Conservation (phyloP, 2,797 vertebrate genomes). For the Microchirus variegatus region DNA sequence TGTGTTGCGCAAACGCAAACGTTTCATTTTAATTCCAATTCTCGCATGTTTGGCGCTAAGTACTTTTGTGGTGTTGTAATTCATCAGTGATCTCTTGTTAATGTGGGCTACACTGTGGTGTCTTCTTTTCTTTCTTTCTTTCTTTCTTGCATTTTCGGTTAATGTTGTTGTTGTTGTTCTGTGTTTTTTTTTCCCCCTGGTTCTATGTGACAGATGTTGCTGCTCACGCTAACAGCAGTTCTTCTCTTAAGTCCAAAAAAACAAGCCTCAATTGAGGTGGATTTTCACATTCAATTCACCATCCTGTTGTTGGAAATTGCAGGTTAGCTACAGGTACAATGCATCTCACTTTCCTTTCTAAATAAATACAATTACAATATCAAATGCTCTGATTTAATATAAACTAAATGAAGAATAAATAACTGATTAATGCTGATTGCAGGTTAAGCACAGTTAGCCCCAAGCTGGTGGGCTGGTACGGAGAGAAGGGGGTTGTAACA, state of each 20-base stretch:
- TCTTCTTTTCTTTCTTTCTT: not conserved
- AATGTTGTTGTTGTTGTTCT: constrained; percentile 49
- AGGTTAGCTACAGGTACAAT: no score
- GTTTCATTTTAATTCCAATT: not conserved
- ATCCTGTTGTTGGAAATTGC: not conserved
- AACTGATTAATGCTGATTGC: not conserved
- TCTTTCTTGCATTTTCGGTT: constrained; percentile 36
- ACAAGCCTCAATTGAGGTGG: not conserved
- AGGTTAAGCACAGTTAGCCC: constrained; percentile 24
- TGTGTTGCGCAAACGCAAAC: not conserved
- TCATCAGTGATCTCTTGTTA: constrained; percentile 38
- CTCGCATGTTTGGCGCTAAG: not conserved
- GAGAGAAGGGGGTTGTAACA: constrained; percentile 47
- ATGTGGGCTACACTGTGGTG: constrained; percentile 38
- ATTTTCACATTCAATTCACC: not conserved
- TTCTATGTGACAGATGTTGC: constrained; percentile 42
- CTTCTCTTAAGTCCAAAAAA: no score
- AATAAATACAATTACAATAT: no score
- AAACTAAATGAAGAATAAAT: not conserved
- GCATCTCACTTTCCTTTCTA: no score
- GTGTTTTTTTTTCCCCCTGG: constrained; percentile 39
- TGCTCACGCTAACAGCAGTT: constrained; percentile 37
- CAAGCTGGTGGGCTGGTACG: constrained; percentile 24
- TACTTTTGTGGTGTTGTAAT: constrained; percentile 21
- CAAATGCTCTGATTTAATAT: not conserved